Conservation (phyloP, 30 jellyfish, hydroid and myxozoan genomes). For the Hydractinia symbiolongicarpus region DNA sequence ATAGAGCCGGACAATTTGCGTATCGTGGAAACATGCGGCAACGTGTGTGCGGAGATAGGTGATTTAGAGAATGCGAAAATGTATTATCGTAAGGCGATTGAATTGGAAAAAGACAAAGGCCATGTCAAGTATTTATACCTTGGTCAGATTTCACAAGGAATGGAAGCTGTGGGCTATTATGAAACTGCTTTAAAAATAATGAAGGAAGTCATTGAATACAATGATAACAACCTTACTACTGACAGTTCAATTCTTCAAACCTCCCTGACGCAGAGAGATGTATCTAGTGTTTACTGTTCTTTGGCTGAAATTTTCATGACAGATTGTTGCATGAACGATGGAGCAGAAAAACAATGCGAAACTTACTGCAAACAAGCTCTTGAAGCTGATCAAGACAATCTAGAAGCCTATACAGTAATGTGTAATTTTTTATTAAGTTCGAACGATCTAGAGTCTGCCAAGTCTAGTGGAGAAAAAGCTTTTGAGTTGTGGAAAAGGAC, state of each 20-base stretch:
- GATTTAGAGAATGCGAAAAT: slow-evolving; percentile 50
- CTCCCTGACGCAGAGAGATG: slow-evolving; percentile 25
- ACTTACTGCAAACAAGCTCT: slow-evolving; percentile 70
- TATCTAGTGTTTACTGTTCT: slow-evolving; percentile 83
- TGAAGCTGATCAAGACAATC: slow-evolving; percentile 41
- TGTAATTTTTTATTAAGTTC: slow-evolving; percentile 62
- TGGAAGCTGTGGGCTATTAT: slow-evolving; percentile 64
- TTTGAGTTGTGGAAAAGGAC: slow-evolving; percentile 41
- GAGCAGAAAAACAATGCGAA: slow-evolving; percentile 72
- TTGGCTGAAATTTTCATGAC: slow-evolving; percentile 91
- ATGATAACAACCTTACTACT: slow-evolving; percentile 12
- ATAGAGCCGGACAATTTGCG: slow-evolving; percentile 52
- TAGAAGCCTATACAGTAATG: slow-evolving; percentile 70
- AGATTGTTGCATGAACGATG: slow-evolving; percentile 80
- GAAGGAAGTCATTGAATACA: slow-evolving; percentile 37
- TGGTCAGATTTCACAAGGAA: slow-evolving; percentile 88
- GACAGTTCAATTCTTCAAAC: neutral
- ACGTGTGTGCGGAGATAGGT: slow-evolving; percentile 80
- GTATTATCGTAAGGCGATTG: slow-evolving; percentile 64
- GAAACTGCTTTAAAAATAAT: slow-evolving; percentile 75
- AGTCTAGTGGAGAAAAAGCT: slow-evolving; percentile 23
- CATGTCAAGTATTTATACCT: slow-evolving; percentile 85
- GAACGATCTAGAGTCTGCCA: slow-evolving; percentile 64
- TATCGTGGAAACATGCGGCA: slow-evolving; percentile 67
- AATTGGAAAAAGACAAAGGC: slow-evolving; percentile 55